Conservation (phyloP, 2,113 vertebrate species). For the Cyrtonyx montezumae region DNA sequence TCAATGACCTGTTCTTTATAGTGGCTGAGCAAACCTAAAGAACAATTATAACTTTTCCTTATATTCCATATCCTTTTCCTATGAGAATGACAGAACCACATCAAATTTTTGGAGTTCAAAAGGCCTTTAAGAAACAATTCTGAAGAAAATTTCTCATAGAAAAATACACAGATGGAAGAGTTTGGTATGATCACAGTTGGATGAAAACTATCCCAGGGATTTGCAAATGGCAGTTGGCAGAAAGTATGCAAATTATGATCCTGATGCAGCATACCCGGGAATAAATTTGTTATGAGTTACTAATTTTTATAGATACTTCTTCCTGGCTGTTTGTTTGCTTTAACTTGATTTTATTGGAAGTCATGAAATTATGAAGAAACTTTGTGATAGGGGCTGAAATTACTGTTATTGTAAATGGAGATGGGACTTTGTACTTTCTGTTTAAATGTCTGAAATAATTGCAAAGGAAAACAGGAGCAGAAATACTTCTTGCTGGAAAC, state of each 20-base stretch:
- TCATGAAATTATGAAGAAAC: neutral
- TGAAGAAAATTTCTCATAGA: conserved; percentile 29
- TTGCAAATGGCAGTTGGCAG: conserved; percentile 44
- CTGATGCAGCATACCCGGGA: neutral
- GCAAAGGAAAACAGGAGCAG: neutral
- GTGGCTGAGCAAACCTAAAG: neutral
- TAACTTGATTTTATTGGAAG: neutral
- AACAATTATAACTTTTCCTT: neutral
- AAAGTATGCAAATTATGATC: conserved; percentile 41
- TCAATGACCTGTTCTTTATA: neutral
- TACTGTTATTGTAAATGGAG: neutral
- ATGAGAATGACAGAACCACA: neutral
- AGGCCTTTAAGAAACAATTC: conserved; percentile 29
- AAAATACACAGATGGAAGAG: conserved; percentile 42
- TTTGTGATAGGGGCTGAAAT: neutral
- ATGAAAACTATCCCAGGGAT: conserved; percentile 27
- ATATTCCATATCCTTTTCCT: neutral
- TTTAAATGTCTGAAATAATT: neutral
- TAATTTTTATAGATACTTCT: conserved; percentile 38
- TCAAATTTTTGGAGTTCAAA: neutral
- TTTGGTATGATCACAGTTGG: conserved; percentile 31
- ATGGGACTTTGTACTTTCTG: neutral
- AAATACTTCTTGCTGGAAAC: neutral
- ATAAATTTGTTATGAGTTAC: conserved; percentile 38
- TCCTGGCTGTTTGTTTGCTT: conserved; percentile 11